These are phyloP conservation scores for Emys orbicularis DNA, from an alignment of 2,797 vertebrate species.

Conservation along the genomic window DNA sequence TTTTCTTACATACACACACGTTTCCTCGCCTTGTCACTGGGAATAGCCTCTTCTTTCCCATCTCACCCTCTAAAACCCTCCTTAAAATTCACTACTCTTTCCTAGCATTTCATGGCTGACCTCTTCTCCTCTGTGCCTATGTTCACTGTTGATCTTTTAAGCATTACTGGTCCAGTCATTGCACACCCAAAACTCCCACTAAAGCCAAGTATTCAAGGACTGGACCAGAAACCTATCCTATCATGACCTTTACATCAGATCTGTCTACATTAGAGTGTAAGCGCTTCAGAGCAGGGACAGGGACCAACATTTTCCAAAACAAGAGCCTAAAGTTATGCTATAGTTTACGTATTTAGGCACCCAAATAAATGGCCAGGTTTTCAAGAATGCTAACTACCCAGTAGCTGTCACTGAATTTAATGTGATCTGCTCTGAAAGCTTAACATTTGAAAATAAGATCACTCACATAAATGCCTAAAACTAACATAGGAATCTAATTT, in stretches of 20 bases:
- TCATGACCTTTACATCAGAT: neutral
- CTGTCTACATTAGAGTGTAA: neutral
- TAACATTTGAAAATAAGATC: neutral
- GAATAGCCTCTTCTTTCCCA: neutral
- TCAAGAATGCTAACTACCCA: neutral
- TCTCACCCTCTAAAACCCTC: neutral
- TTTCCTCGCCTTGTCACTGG: neutral
- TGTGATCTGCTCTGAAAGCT: neutral
- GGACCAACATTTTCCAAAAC: neutral
- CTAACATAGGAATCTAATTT: neutral
- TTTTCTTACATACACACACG: neutral
- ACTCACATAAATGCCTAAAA: neutral
- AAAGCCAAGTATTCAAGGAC: neutral
- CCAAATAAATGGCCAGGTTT: neutral
- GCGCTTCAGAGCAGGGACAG: neutral
- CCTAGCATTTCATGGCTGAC: neutral
- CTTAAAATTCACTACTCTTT: neutral
- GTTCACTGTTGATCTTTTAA: neutral
- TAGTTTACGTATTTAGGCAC: neutral
- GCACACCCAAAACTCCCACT: neutral
- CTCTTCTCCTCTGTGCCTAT: neutral
- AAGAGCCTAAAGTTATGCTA: neutral
- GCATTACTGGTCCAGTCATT: neutral
- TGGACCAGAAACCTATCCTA: neutral
- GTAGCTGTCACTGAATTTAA: neutral